Conservation (phyloP, 37 sponge, comb jelly and placozoan species). For the Beroe forskalii region DNA sequence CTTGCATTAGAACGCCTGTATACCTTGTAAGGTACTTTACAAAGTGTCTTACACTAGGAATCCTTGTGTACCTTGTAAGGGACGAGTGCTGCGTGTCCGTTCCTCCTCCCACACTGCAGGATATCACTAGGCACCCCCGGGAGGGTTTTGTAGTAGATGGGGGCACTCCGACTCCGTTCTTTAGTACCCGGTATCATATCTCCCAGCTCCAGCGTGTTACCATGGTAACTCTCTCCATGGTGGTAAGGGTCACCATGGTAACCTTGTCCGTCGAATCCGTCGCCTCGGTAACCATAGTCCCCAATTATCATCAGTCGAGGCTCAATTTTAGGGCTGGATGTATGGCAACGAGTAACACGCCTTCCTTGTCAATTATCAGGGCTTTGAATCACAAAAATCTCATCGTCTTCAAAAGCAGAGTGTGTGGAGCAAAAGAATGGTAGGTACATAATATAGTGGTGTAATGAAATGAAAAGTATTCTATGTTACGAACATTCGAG, state of each 20-base stretch:
- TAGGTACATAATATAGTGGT: too few species aligned
- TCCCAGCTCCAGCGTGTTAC: not conserved
- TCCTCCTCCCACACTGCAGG: constrained; percentile 20
- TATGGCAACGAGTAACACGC: too few species aligned
- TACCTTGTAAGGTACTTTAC: too few species aligned
- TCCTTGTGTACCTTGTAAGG: constrained; percentile 52
- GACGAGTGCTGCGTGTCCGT: constrained; percentile 14
- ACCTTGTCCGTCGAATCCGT: not conserved
- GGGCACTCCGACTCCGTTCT: not conserved
- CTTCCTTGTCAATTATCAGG: too few species aligned
- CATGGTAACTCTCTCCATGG: not conserved
- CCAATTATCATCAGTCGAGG: not conserved
- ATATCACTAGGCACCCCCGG: not conserved
- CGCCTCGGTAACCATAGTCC: not conserved
- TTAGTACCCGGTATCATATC: not conserved
- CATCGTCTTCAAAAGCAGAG: too few species aligned
- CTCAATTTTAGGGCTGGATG: too few species aligned
- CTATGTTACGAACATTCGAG: too few species aligned
- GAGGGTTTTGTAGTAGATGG: not conserved
- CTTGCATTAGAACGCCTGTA: too few species aligned
- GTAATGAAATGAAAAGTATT: too few species aligned
- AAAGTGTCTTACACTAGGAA: too few species aligned
- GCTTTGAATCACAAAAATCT: too few species aligned
- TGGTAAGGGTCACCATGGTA: not conserved
- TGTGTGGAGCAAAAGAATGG: too few species aligned